Base-by-base conservation (phyloP, 1,140 invertebrate genomes). In the Hylaeus anthracinus region DNA sequence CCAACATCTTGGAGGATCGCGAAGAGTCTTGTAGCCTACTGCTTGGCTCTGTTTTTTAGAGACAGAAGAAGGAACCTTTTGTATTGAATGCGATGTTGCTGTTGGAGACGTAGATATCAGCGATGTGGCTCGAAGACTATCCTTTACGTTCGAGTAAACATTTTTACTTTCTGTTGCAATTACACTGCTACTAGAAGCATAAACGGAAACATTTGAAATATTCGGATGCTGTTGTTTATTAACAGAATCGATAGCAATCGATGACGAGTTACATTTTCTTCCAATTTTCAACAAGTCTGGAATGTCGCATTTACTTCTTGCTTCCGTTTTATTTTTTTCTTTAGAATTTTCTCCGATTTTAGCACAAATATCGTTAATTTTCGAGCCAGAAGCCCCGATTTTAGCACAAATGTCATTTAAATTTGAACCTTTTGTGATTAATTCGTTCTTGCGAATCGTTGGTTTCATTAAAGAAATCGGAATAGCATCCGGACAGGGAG, bases 1-100 rank as follows among this genome's bases (percentile, higher is more conserved):
- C 95, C 95, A 95, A 1, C 93, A 92, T 81, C 94, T 95, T 0
- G 95, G 94, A 1, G 94, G 94, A 77, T 94, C 93, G 14, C 94
- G 90, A 1, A 95, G 87, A 0, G 95, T 95, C 75, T 95, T 95
- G 79, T 95, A 95, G 0, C 93, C 93, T 6, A 93, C 89, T 1
- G 90, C 86, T 61, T 93, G 93, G 10, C 89, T 88, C 61, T 92
- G 90, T 53, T 86, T 87, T 55, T 91, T 91, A 87, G 71, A 56
- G 0, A 39, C 14, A 10, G 69, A 71, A 10, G 69, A 71, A 43
- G 84, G 61, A 8, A 82, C 65, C 41, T 85, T 91, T 14, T 90
- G 89, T 45, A 65, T 79, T n/a, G 73, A 56, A 39, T 84, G 82
- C 1, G 83, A 71, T 4, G 78, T 82, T 6, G 81, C 45, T 39